Base-by-base conservation (phyloP, 2,888 invertebrate species). In the Steinernema hermaphroditum region DNA sequence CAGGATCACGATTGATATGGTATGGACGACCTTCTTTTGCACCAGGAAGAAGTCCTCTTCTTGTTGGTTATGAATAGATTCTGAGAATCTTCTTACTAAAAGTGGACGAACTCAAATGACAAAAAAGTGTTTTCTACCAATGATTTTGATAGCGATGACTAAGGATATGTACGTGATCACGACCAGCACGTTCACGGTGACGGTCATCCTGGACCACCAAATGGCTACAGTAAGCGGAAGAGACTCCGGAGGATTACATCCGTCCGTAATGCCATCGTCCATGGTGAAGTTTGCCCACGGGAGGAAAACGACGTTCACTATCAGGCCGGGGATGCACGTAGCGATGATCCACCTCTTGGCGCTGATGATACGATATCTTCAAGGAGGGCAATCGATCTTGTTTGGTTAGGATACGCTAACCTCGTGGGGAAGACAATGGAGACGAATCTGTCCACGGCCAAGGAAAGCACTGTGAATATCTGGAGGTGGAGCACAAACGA, bases 151-250 rank as follows among this genome's bases (percentile, higher is more conserved):
- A 19, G 54, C 54, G 22, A 54, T 27, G 14, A 54, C 2, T 12
- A 54, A 22, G 6, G 54, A 22, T 14, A 54, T 22, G 22, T 54
- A 22, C 1, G 14, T 54, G 22, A 27, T 27, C 24, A 54, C 54
- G 2, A 54, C 54, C 12, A 12, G 12, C 6, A 54, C 22, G 14
- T 54, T 54, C 24, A 54, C 22, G 22, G 54, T 6, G 22, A 54
- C 54, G 22, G 54, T 54, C 54, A 54, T 19, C 24, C 27, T 54
- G 4, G 54, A 24, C 54, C 54, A 54, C 54, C 54, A 54, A 14
- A 54, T 22, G 4, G 54, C 54, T 14, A 54, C 9, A 54, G 2
- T 4, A 14, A 24, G 24, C 24, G 54, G 22, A 4, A 54, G 22
- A 19, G 54, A 16, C 14, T 27, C 27, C 12, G 54, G 54, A 2